Evolutionary conservation across 2,113 vertebrate genomes (phyloP).

Genomic region (Emydocephalus ijimae): DNA sequence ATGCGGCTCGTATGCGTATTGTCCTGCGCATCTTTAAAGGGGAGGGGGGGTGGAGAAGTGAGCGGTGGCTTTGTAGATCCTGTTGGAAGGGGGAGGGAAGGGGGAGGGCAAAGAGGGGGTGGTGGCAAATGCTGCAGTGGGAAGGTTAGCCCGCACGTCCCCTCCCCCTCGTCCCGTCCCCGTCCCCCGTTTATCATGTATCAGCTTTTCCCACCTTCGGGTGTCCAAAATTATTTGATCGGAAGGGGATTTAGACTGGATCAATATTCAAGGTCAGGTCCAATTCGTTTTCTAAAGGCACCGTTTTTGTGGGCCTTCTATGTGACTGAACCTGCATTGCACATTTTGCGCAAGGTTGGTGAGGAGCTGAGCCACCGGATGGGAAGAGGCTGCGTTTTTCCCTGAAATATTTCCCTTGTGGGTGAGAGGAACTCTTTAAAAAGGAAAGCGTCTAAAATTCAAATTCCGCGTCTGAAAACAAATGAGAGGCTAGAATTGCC

Average conservation of each 20-base stretch:
- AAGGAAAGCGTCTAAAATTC: not conserved
- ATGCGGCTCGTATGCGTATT: not conserved
- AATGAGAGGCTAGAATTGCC: not conserved
- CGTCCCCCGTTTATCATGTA: not conserved
- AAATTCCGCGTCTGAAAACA: not conserved
- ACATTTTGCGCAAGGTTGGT: not conserved
- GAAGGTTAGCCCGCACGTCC: not conserved
- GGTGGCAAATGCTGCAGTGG: constrained; percentile 8
- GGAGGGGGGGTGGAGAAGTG: not conserved
- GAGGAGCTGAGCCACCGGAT: not conserved
- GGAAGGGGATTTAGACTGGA: not conserved
- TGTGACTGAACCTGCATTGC: not conserved
- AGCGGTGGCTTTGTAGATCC: constrained; percentile 1
- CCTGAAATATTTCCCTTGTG: not conserved
- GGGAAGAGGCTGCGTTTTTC: not conserved
- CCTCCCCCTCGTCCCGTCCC: too few relatives aligned
- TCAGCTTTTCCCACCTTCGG: not conserved
- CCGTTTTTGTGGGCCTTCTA: not conserved
- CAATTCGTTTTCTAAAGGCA: not conserved
- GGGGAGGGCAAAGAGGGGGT: not conserved
- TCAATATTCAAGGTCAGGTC: not conserved
- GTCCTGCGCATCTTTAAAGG: constrained; percentile 4
- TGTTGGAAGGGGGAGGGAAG: not conserved
- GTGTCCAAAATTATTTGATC: not conserved
- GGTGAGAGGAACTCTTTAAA: not conserved